Evolutionary conservation across 2,888 invertebrate species (phyloP), one percentile per base, ranked within the genome.

Genomic region (Metopia argyrocephala): DNA sequence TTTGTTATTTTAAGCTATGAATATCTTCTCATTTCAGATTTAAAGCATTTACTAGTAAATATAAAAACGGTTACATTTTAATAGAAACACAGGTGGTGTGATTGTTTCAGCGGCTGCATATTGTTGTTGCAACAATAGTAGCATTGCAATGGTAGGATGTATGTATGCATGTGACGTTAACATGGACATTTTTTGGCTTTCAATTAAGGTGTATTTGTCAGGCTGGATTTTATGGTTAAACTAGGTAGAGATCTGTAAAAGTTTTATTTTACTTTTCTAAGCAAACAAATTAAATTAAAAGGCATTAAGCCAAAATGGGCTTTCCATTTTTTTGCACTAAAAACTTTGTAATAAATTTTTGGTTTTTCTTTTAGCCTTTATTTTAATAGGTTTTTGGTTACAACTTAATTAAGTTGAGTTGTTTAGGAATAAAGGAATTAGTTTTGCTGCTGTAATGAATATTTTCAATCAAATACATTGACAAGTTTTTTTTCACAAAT

Each of bases 51-150:
- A n/a, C n/a, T n/a, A n/a, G n/a, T n/a, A 83, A 84, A 85, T 85
- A 84, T 68, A 83, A 78, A 73, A 64, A 70, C 85, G 86, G 86
- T 86, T 85, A 83, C 83, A 85, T 86, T 86, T 85, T 84, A 84
- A 31, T 54, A 80, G 69, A 65, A 59, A 66, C 52, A 61, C 18
- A 38, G 21, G 48, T 50, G 57, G 31, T 74, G 66, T 59, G 50
- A 15, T 59, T 48, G n/a, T 46, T 28, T 6, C 15, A 56, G 3
- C 38, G 31, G 12, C 27, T 61, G 28, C 48, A 62, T n/a, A 52
- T 3, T 7, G 52, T 52, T 68, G 45, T 27, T 21, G 59, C n/a
- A 28, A 23, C 46, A n/a, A n/a, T n/a, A n/a, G n/a, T n/a, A 38
- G 15, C 38, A 38, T 12, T 12, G 3, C 12, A 38, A 15, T 38